Base-by-base conservation (phyloP, 2,113 vertebrate genomes). In the Clarias batrachus region DNA sequence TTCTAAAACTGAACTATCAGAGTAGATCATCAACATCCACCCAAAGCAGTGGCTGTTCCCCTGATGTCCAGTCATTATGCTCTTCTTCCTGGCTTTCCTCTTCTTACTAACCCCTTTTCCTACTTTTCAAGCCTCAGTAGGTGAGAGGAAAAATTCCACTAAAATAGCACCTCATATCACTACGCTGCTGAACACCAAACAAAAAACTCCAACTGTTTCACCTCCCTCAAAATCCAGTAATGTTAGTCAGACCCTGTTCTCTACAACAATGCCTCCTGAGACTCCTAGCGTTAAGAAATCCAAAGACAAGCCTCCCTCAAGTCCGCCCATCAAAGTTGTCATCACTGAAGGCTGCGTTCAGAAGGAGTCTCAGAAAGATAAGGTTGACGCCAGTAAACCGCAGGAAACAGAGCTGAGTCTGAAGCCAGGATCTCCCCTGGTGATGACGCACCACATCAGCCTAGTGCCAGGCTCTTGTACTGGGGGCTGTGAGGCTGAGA, bases 371-470 rank as follows among this genome's bases (percentile, higher is more conserved):
- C 71, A 81, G 54, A 86, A 57, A 21, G 90, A 93, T 48, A 87
- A 87, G 0, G 84, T 86, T 12, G 83, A 84, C 37, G 91, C 85
- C 66, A 93, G 91, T 56, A 91, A 90, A 83, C 21, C 30, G 27
- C 88, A 56, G 59, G 82, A 88, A 52, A 87, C 68, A 0, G 93
- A 95, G 82, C 62, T 95, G 56, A 93, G 85, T 56, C 86, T 96
- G 71, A 93, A 93, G 83, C 93, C 92, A 21, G 95, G 95, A 0
- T 81, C 93, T 86, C 93, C 95, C 13, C 82, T 96, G 62, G 93
- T 95, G 63, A 92, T 95, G 92, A 95, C 93, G 0, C 95, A 96
- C 88, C 93, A 92, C 85, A 95, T 96, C 88, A 95, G 89, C 83
- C 81, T 95, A 88, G 41, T 94, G 83, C 90, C 93, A 25, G 92